These are phyloP conservation scores for Lepus townsendii DNA, from an alignment of 2,797 vertebrate species.

Conservation along the genomic window DNA sequence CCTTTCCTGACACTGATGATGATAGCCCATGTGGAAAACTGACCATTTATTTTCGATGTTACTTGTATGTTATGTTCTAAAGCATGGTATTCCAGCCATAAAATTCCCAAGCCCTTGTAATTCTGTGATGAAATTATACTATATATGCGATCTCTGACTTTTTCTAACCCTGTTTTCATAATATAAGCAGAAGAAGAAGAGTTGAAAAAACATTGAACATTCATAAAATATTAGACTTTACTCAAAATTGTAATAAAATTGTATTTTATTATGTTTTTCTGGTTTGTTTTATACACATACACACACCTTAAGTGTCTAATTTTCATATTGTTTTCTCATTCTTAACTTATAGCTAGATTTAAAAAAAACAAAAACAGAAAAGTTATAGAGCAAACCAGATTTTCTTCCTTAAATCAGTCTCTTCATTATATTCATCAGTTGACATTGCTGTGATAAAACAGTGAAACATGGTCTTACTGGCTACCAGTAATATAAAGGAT, in stretches of 20 bases:
- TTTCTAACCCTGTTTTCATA: background rate
- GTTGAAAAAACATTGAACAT: constrained; percentile 37
- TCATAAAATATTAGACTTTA: background rate
- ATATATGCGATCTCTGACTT: background rate
- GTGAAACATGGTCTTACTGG: background rate
- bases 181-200: background rate
- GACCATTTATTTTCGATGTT: constrained; percentile 36
- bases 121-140: constrained; percentile 12
- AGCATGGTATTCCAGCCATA: background rate
- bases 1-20: background rate
- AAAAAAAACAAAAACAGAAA: background rate
- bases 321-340: background rate
- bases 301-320: background rate
- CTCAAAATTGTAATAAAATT: constrained; percentile 38
- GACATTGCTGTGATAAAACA: constrained; percentile 31
- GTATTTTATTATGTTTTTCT: constrained; percentile 39
- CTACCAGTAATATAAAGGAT: background rate
- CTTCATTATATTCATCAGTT: background rate
- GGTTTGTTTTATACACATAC: background rate
- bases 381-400: background rate
- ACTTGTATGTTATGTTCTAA: constrained; percentile 28
- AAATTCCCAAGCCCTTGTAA: background rate
- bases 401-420: background rate
- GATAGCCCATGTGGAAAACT: background rate
- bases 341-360: constrained; percentile 21